Evolutionary conservation across 2,888 invertebrate species (phyloP), one percentile per base, ranked within the genome.

Genomic region (Congeria kusceri): DNA sequence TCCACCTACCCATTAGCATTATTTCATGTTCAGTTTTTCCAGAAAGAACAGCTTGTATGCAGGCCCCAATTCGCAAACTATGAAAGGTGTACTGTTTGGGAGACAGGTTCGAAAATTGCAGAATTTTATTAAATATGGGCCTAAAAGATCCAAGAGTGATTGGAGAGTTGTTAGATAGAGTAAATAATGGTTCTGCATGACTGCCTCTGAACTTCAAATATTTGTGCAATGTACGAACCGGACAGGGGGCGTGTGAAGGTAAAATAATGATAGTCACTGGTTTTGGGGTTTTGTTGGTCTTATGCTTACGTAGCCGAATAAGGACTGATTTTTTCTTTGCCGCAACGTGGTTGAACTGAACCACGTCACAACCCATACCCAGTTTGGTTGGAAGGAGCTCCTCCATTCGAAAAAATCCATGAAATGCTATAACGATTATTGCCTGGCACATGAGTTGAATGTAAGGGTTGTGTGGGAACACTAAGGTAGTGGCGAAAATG

Each of bases 1-100:
- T 73, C 78, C 74, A 78, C 15, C 70, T 25, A 0, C 78, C 78
- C 65, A 78, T 62, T 4, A 28, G 47, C 63, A 61, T 70, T 15
- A 66, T 59, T 25, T 63, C 20, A 5, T 39, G 44, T 63, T 77
- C 71, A 23, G 77, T 49, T n/a, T 18, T 59, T 3, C 70, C 70
- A 4, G 69, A 70, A 15, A 59, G 20, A 46, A 67, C 67, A 0
- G 75, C 68, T 47, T 75, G 64, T 20, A 68, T 75, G n/a, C 62
- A 68, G 25, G 75, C 68, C 15, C 69, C 75, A 49, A 49, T 64
- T 32, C 75, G 25, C 25, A 70, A 72, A 49, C 77, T 68, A 46
- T 77, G 77, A 4, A 47, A 62, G 25, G 67, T 72, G 62, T 65
- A 73, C 7, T 15, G 25, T 15, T 1, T 32, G 23, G 63, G 57